phyloP scores from a whole-genome alignment of 1,140 invertebrate genomes.

The Elysia chlorotica region DNA sequence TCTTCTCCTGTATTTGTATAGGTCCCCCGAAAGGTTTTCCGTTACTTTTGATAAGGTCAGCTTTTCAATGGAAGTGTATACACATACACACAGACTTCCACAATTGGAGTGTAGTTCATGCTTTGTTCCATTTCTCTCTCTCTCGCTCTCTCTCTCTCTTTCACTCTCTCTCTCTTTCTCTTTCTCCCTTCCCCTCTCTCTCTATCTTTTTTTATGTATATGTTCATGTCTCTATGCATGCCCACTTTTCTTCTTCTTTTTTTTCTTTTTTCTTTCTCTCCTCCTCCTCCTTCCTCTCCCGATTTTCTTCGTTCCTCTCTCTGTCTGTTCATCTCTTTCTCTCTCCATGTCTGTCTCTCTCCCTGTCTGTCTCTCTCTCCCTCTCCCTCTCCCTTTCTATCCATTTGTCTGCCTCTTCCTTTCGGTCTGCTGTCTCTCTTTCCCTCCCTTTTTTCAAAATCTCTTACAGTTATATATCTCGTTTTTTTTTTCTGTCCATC shows the following conservation, averaged over 20 bases:
- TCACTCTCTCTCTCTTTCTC: not conserved
- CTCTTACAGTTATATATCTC: not conserved
- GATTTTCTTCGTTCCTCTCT: not conserved
- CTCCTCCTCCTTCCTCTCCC: not conserved
- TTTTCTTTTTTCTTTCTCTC: not conserved
- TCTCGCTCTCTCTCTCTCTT: not conserved
- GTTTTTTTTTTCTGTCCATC: no score
- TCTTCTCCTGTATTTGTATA: no score
- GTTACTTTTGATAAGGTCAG: no score
- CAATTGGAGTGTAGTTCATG: no score
- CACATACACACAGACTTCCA: no score
- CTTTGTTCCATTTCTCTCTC: not conserved
- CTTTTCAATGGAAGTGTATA: no score
- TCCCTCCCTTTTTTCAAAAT: not conserved
- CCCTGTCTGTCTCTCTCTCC: not conserved
- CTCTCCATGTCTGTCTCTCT: not conserved
- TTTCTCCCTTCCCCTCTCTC: not conserved
- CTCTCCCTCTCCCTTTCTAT: not conserved
- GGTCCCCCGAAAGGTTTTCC: no score
- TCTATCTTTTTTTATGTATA: not conserved
- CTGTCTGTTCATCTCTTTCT: not conserved
- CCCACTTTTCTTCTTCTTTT: not conserved
- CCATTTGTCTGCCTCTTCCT: not conserved
- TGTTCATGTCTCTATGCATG: not conserved
- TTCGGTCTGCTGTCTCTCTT: not conserved